phyloP scores from a whole-genome alignment of 2,113 vertebrate species.

The Nesogale talazaci region DNA sequence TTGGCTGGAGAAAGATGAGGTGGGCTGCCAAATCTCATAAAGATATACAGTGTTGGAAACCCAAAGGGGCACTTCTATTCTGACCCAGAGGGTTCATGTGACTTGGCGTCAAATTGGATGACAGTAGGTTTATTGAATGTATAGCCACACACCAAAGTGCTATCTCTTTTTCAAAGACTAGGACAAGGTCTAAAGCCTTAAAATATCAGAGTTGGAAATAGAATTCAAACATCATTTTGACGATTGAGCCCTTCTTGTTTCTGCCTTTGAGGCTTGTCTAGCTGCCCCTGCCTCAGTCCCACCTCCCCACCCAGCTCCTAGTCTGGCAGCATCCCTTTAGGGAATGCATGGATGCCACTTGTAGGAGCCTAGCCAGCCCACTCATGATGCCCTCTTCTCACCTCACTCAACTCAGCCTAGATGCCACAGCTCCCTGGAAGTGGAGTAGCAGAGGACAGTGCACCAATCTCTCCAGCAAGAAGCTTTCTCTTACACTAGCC shows the following conservation, averaged over 20 bases:
- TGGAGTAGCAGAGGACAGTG: neutral
- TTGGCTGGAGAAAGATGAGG: too few relatives aligned
- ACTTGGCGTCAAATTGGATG: too few relatives aligned
- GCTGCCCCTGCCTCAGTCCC: neutral
- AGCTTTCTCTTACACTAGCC: neutral
- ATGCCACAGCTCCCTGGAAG: neutral
- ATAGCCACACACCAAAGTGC: neutral
- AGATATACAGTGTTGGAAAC: too few relatives aligned
- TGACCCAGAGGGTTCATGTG: too few relatives aligned
- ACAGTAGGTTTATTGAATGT: neutral
- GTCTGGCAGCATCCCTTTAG: neutral
- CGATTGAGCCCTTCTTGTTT: neutral
- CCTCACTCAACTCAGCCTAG: neutral
- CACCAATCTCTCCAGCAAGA: neutral
- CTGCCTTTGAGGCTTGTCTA: neutral
- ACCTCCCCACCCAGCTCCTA: neutral
- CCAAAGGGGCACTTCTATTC: too few relatives aligned
- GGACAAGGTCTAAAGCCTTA: slow-evolving; percentile 14
- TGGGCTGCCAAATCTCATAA: too few relatives aligned
- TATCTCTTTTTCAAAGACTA: neutral
- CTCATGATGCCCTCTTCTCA: neutral
- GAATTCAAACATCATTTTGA: neutral
- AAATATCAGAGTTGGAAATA: neutral
- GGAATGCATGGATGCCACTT: fast-evolving
- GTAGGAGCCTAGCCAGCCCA: neutral